These are phyloP conservation scores for Pedionomus torquatus DNA, from an alignment of 2,113 vertebrate genomes.

Conservation along the genomic window DNA sequence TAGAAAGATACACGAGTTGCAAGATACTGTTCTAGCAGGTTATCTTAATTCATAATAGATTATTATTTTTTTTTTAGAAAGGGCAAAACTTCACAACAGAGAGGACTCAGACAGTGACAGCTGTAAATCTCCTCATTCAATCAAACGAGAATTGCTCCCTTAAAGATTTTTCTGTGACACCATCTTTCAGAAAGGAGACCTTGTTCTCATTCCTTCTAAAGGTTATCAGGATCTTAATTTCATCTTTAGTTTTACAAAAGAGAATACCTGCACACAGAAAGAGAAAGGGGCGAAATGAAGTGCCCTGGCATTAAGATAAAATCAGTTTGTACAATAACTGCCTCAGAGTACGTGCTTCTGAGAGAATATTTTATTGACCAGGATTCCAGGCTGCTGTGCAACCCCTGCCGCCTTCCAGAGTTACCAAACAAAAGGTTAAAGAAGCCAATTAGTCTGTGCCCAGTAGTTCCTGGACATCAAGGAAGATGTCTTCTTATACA, in stretches of 20 bases:
- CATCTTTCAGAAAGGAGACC: not conserved
- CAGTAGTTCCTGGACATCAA: not conserved
- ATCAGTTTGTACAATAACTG: not conserved
- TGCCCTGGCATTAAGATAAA: constrained; percentile 16
- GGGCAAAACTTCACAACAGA: not conserved
- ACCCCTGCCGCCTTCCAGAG: not conserved
- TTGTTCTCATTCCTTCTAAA: not conserved
- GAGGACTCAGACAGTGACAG: not conserved
- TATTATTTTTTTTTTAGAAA: not conserved
- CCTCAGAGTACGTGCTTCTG: not conserved
- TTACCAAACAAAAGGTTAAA: constrained; percentile 15
- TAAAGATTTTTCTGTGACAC: not conserved
- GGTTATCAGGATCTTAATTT: constrained; percentile 10
- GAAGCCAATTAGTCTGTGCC: not conserved
- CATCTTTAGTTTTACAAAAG: constrained; percentile 6
- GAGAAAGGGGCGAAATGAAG: not conserved
- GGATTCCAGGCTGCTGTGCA: not conserved
- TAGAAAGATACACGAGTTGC: not conserved
- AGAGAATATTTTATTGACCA: constrained; percentile 1
- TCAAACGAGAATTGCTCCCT: not conserved
- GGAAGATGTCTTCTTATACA: not conserved
- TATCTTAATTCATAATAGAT: not conserved
- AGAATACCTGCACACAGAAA: not conserved
- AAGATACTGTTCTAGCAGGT: not conserved
- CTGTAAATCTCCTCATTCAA: not conserved